These are phyloP conservation scores for Pitangus sulphuratus DNA, from an alignment of 2,797 vertebrate species.

Conservation along the genomic window DNA sequence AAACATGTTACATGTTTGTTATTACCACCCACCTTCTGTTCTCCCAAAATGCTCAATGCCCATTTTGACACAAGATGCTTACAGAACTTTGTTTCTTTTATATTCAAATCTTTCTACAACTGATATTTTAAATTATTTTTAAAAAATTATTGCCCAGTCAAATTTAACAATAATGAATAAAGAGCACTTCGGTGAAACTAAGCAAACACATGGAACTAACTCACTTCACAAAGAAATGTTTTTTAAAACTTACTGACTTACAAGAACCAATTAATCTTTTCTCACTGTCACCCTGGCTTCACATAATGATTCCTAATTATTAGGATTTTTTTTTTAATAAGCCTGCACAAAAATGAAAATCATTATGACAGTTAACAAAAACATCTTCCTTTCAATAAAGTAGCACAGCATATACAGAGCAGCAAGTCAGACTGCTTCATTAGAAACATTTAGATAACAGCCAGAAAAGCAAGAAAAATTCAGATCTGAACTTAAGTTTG, in stretches of 20 bases:
- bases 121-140: background rate
- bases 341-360: background rate
- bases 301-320: background rate
- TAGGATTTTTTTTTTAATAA: background rate
- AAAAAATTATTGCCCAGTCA: background rate
- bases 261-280: background rate
- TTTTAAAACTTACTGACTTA: background rate
- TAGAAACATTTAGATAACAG: background rate
- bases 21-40: background rate
- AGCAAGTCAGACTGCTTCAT: background rate
- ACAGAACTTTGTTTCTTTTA: background rate
- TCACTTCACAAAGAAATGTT: background rate
- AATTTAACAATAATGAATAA: background rate
- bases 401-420: background rate
- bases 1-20: background rate
- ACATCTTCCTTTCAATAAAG: background rate
- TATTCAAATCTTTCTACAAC: background rate
- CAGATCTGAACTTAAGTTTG: background rate
- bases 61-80: background rate
- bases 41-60: background rate
- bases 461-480: background rate
- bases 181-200: background rate
- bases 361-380: background rate
- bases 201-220: background rate
- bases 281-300: background rate